Evolutionary conservation across 2,797 vertebrate species (phyloP).

Genomic region (Spatula versicolor): DNA sequence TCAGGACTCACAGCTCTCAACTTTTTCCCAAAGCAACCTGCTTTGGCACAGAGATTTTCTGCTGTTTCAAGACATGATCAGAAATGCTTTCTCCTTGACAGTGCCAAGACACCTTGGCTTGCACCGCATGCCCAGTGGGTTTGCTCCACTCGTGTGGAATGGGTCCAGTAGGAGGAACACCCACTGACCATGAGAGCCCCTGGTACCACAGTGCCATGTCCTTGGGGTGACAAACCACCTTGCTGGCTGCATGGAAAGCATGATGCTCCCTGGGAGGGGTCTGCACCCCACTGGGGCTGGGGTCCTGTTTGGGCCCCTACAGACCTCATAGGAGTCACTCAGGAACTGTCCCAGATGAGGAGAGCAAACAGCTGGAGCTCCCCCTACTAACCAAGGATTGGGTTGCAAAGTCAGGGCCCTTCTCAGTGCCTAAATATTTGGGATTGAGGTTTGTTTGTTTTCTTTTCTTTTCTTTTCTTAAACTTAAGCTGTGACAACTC

Average conservation of each 20-base stretch:
- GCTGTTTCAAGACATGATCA: background rate
- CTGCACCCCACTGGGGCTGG: background rate
- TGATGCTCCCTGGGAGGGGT: background rate
- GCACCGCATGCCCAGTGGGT: background rate
- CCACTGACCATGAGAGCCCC: background rate
- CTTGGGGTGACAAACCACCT: background rate
- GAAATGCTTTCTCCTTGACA: background rate
- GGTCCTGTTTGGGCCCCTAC: background rate
- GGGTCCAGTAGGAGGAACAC: too few relatives aligned
- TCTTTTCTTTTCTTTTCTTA: background rate
- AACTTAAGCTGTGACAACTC: background rate
- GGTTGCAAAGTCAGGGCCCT: background rate
- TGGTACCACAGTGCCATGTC: background rate
- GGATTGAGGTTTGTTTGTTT: background rate
- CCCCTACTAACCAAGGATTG: background rate
- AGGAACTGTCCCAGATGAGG: fast-evolving
- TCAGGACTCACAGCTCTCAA: background rate
- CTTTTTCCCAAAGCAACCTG: background rate
- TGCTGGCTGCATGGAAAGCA: background rate
- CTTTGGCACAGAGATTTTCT: background rate
- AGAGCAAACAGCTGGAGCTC: background rate
- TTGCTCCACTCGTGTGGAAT: background rate
- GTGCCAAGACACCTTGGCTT: background rate
- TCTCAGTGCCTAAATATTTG: background rate
- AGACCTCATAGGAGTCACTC: background rate